A percentile compares a stretch with the other conserved stretches of the same genome.
Evolutionary conservation across 2,888 invertebrate genomes (phyloP).

Genomic region (Diarsia rubi): DNA sequence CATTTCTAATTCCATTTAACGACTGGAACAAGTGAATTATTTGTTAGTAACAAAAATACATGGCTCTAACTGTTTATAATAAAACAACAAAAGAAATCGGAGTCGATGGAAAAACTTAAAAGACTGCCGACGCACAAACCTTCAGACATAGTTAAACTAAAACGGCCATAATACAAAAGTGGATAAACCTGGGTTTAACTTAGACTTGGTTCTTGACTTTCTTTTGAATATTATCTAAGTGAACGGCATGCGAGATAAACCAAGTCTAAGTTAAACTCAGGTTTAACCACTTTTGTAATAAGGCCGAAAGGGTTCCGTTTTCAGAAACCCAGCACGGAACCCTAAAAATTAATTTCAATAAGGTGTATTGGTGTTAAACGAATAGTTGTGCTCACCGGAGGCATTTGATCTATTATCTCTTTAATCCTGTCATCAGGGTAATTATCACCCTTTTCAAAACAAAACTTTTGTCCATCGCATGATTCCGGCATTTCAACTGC

Average conservation of each 20-base stretch:
- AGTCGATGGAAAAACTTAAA: background rate
- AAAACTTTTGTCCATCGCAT: background rate
- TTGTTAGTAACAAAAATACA: background rate
- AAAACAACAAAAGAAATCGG: background rate
- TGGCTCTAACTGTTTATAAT: background rate
- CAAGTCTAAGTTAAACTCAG: too few relatives aligned
- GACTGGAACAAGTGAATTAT: slow-evolving; percentile 18
- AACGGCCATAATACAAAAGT: too few relatives aligned
- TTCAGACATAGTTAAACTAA: background rate
- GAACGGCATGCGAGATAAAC: too few relatives aligned
- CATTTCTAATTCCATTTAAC: background rate
- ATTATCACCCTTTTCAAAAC: slow-evolving; percentile 15
- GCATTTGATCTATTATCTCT: background rate
- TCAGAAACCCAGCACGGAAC: background rate
- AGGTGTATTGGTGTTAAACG: background rate
- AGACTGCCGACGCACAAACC: too few relatives aligned
- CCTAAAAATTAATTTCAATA: background rate
- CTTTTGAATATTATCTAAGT: too few relatives aligned
- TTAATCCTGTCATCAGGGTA: slow-evolving; percentile 21
- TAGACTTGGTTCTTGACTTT: too few relatives aligned
- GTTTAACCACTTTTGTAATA: too few relatives aligned
- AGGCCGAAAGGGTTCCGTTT: too few relatives aligned
- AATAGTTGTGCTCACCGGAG: slow-evolving; percentile 6
- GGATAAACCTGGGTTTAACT: too few relatives aligned
- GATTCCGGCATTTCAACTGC: slow-evolving; percentile 23